Base-by-base conservation (phyloP, 2,797 vertebrate species). In the Phaenicophaeus curvirostris region DNA sequence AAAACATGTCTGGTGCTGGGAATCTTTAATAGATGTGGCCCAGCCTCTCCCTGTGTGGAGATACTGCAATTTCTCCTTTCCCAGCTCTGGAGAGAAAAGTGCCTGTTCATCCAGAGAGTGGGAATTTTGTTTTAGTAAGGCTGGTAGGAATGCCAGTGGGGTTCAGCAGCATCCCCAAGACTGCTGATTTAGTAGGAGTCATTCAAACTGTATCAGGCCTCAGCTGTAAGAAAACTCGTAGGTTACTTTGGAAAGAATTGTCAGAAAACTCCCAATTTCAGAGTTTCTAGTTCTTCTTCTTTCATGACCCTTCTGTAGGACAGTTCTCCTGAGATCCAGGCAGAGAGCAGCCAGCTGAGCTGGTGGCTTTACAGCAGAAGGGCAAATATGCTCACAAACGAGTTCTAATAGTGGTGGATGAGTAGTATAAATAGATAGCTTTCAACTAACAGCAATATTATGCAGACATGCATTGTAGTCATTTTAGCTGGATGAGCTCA, bases 401-500 rank as follows among this genome's bases (percentile, higher is more conserved):
- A 65, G 15, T 85, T 75, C 42, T 53, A 55, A 72, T 16, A 75
- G 37, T 54, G 58, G 37, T 58, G 80, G 58, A 78, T 5, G 14
- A 85, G 46, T 23, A 35, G 37, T 33, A 62, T 37, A 91, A 95
- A 86, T 65, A 96, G 94, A 86, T 44, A 81, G 37, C 58, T 81
- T 81, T 51, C 37, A 87, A 65, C 61, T 20, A 92, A 65, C 61
- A 90, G 50, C 31, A 92, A 39, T 59, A 73, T 91, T 86, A 88
- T 93, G 79, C 76, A 94, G 73, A 67, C 19, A 35, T 8, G 48
- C 69, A 81, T 59, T 81, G 79, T 79, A 87, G 62, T 94, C 28
- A 75, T 87, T 95, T 93, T 67, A 94, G 51, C 71, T 82, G 76
- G 76, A 76, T 96, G 92, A 89, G 77, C 85, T 94, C 89, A 88